These are phyloP conservation scores for Eulacestoma nigropectus DNA, from an alignment of 2,113 vertebrate genomes.

Conservation along the genomic window DNA sequence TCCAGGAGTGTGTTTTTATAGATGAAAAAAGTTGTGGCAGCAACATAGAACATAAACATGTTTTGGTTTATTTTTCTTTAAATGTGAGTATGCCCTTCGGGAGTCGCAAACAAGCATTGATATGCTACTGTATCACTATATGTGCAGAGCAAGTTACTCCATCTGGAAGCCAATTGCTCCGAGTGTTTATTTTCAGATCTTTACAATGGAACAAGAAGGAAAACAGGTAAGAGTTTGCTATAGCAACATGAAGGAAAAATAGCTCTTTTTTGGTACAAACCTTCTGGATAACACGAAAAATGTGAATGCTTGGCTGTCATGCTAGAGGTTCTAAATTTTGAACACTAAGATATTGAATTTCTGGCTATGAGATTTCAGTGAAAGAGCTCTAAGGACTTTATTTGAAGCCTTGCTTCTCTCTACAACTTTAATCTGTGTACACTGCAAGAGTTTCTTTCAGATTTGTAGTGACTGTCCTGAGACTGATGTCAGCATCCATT, in stretches of 20 bases:
- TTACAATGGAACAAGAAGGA: not conserved
- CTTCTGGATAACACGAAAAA: constrained; percentile 35
- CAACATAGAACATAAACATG: not conserved
- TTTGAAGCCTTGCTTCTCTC: constrained; percentile 64
- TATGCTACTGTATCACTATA: not conserved
- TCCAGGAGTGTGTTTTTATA: not conserved
- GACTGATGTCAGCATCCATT: constrained; percentile 57
- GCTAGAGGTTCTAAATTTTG: constrained; percentile 64
- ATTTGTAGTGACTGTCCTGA: constrained; percentile 55
- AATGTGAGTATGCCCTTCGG: not conserved
- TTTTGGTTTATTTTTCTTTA: not conserved
- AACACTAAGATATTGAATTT: constrained; percentile 60
- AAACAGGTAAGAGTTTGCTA: not conserved
- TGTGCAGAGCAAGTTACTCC: not conserved
- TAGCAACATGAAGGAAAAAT: constrained; percentile 31
- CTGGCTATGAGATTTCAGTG: constrained; percentile 47
- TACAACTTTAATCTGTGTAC: constrained; percentile 56
- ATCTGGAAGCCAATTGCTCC: not conserved
- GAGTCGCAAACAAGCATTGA: not conserved
- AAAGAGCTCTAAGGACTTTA: constrained; percentile 46
- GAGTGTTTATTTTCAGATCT: constrained; percentile 3
- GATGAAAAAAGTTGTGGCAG: not conserved
- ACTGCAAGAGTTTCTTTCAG: constrained; percentile 56
- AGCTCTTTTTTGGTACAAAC: constrained; percentile 22
- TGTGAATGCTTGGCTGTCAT: constrained; percentile 44